These are phyloP conservation scores for Drosophila sproati DNA, from an alignment of 1,140 invertebrate genomes.

Conservation along the genomic window DNA sequence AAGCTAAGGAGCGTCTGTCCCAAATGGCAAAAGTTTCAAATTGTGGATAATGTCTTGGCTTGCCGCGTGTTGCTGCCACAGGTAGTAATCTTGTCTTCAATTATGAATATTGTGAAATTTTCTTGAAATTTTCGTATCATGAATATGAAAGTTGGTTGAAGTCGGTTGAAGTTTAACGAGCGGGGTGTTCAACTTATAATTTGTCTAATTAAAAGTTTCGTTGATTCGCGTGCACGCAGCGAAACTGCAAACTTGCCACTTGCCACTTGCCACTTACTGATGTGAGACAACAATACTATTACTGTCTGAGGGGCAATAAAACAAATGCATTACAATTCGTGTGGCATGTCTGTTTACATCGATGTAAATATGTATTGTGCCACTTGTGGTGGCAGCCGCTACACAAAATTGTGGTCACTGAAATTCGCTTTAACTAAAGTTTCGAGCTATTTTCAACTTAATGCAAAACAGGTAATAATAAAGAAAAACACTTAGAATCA, in stretches of 20 bases:
- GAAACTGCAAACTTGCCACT: constrained; percentile 23
- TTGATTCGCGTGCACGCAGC: constrained; percentile 48
- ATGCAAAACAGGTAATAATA: constrained; percentile 1
- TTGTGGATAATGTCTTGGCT: background rate
- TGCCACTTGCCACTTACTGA: constrained; percentile 29
- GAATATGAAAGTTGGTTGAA: constrained; percentile 59
- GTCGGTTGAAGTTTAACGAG: constrained; percentile 46
- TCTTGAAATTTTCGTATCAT: constrained; percentile 29
- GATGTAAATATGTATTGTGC: background rate
- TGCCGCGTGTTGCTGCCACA: constrained; percentile 18
- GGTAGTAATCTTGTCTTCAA: background rate
- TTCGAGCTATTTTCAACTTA: constrained; percentile 37
- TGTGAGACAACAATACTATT: constrained; percentile 29
- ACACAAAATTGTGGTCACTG: constrained; percentile 25
- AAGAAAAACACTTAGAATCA: no score
- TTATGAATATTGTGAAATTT: constrained; percentile 8
- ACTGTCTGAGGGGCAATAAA: constrained; percentile 36
- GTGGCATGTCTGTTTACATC: constrained; percentile 9
- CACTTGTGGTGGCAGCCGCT: constrained; percentile 44
- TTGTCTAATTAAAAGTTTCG: constrained; percentile 72
- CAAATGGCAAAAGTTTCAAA: constrained; percentile 54
- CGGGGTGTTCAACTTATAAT: constrained; percentile 63
- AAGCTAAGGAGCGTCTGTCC: constrained; percentile 32
- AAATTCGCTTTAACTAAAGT: constrained; percentile 43
- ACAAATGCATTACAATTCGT: constrained; percentile 45